Conservation (phyloP, 2,113 vertebrate species). For the Myanophis thanlyinensis region DNA sequence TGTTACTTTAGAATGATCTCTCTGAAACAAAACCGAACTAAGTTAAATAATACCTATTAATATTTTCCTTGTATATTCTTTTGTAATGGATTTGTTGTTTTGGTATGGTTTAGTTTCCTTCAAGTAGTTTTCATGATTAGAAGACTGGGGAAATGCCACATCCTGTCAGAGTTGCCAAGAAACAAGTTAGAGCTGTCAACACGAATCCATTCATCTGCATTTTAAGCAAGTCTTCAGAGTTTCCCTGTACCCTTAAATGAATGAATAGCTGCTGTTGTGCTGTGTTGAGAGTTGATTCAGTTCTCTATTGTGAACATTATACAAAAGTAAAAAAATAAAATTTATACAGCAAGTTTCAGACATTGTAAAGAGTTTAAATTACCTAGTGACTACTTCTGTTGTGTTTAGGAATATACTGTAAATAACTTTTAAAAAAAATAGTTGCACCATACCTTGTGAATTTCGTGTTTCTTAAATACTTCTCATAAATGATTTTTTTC, state of each 20-base stretch:
- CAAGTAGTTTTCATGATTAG: conserved; percentile 6
- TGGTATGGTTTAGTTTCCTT: conserved; percentile 21
- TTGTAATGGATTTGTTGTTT: not conserved
- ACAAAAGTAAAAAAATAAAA: not conserved
- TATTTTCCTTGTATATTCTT: not conserved
- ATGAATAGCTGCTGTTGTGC: conserved; percentile 11
- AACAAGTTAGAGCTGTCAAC: conserved; percentile 3
- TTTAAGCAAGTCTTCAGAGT: conserved; percentile 3
- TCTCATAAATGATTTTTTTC: not conserved
- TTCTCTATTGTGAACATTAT: not conserved
- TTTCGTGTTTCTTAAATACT: not conserved
- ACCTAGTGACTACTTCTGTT: not conserved
- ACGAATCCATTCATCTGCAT: conserved; percentile 33
- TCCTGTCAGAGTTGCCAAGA: conserved; percentile 21
- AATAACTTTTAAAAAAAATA: not conserved
- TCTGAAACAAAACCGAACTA: not conserved
- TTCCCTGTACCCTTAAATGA: not conserved
- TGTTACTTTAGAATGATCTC: conserved; percentile 24
- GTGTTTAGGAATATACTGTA: not conserved
- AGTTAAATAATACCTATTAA: conserved; percentile 1
- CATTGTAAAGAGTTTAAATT: not conserved
- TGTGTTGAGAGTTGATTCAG: not conserved
- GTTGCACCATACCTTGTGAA: not conserved
- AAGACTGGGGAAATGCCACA: not conserved
- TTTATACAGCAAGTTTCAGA: not conserved